Percentiles rank a stretch among this genome's conserved stretches.
Conservation (phyloP, 1,140 invertebrate species). For the Psilanteris sp. region DNA sequence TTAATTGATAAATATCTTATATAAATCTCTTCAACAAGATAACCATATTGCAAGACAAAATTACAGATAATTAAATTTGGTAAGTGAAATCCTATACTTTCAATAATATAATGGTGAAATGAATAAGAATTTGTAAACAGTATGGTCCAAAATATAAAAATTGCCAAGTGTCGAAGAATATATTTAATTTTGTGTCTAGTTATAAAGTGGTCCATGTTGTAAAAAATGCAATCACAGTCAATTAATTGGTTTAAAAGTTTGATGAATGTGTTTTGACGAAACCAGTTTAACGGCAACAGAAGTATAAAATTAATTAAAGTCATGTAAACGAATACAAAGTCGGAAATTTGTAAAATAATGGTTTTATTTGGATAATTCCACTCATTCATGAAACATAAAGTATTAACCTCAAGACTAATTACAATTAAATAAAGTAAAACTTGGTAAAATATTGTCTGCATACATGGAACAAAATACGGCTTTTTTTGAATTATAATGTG, state of each 20-base stretch:
- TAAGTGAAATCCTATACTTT: constrained; percentile 16
- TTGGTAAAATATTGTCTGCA: constrained; percentile 4
- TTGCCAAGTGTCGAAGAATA: background rate
- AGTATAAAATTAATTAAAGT: background rate
- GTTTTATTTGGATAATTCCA: constrained; percentile 28
- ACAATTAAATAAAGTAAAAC: constrained; percentile 5
- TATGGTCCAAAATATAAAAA: background rate
- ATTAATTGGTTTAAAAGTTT: background rate
- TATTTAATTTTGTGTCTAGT: background rate
- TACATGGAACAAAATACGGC: background rate
- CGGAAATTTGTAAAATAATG: constrained; percentile 1
- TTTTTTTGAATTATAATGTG: background rate
- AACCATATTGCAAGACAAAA: constrained; percentile 17
- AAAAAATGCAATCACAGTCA: constrained; percentile 7
- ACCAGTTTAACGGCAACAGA: constrained; percentile 9
- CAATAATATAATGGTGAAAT: background rate
- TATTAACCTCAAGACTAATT: constrained; percentile 11
- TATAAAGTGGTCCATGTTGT: background rate
- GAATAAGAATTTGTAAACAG: constrained; percentile 15
- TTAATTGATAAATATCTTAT: constrained; percentile 6
- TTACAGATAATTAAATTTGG: constrained; percentile 11
- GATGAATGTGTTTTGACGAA: background rate
- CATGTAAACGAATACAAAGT: background rate
- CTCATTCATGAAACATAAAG: constrained; percentile 1
- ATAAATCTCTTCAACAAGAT: constrained; percentile 1